Evolutionary conservation across 2,113 vertebrate genomes (phyloP).

Genomic region (Paratilapia polleni): DNA sequence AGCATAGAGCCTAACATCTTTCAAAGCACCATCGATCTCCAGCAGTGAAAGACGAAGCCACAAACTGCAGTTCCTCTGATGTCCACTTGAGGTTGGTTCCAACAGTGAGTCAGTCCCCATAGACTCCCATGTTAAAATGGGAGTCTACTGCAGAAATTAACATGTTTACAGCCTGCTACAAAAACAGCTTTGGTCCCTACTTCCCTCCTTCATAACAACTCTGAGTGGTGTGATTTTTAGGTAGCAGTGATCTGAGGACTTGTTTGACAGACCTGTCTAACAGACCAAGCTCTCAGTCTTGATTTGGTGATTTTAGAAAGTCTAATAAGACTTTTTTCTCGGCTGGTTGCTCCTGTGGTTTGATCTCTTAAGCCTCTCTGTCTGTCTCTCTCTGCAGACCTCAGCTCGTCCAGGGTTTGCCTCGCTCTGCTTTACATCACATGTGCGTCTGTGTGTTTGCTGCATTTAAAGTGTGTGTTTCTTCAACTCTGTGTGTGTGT

Average conservation of each 20-base stretch:
- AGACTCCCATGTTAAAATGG: neutral
- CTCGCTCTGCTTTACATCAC: constrained; percentile 32
- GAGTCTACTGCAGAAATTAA: neutral
- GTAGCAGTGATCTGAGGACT: neutral
- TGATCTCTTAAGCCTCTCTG: constrained; percentile 41
- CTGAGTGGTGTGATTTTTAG: neutral
- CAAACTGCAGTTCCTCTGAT: neutral
- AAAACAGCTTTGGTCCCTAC: neutral
- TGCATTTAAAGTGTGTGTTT: neutral
- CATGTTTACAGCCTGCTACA: neutral
- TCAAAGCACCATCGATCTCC: neutral
- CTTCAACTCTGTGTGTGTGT: neutral
- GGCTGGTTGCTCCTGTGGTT: neutral
- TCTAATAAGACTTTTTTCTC: constrained; percentile 3
- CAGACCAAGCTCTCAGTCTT: neutral
- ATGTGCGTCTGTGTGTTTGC: neutral
- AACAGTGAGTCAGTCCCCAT: accelerated
- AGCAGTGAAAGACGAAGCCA: neutral
- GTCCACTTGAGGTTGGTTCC: neutral
- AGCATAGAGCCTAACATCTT: neutral
- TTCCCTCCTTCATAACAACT: neutral
- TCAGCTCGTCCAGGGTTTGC: constrained; percentile 8
- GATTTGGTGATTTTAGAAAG: constrained; percentile 7
- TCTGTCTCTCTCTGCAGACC: constrained; percentile 28
- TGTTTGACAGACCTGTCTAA: neutral